Evolutionary conservation across 2,888 invertebrate genomes (phyloP), one percentile per base, ranked within the genome.

Genomic region (Ophion ventricosus): DNA sequence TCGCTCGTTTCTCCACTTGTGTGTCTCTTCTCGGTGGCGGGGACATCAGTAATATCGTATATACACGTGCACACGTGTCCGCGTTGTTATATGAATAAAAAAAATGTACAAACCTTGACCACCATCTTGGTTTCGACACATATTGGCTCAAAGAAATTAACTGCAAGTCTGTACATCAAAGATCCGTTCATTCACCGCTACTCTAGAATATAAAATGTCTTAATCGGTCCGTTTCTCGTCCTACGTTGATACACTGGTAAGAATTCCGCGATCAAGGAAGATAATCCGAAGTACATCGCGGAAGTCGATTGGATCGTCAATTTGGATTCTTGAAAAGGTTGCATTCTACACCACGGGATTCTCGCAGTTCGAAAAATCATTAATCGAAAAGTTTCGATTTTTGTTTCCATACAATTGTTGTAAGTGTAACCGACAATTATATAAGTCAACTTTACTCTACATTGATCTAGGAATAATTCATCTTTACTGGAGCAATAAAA

Each of bases 11-110:
- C 78, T 63, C n/a, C 43, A 49, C 63, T 75, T 70, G 70, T 59
- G 79, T 59, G 79, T 70, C 74, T 77, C 73, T 77, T 73, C 63
- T 23, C 80, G 63, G 67, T 77, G 76, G 77, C 82, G 70, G 74
- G 63, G 64, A 73, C 80, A 77, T 76, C 72, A 72, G 63, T 84
- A 84, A 80, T 80, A 63, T 59, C 64, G 23, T 40, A 73, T 75
- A 79, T 85, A 83, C 59, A 43, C 29, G 70, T 61, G 59, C 59
- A 17, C 64, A 17, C 75, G 64, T 69, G 69, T 20, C 25, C 63
- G 72, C 67, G 23, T 20, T n/a, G 17, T 61, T 70, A 70, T 69
- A 59, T 49, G 61, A 57, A 57, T 20, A 20, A 56, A 56, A 56
- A 56, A 57, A 54, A 54, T 14, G 2, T 57, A 10, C 1, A 14